Conservation (phyloP, 2,797 vertebrate genomes). For the Oreochromis grahami region DNA sequence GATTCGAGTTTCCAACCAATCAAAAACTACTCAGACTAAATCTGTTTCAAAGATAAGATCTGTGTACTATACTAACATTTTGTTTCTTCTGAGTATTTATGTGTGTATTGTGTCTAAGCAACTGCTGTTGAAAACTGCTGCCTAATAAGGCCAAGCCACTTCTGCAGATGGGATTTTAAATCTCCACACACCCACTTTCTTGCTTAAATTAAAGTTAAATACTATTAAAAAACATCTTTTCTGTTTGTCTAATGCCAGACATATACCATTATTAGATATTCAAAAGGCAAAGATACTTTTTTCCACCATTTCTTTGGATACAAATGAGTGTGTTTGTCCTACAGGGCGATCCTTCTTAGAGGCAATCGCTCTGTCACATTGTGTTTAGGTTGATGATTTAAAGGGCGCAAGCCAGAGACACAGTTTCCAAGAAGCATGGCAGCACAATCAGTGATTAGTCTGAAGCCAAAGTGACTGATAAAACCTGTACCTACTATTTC, state of each 20-base stretch:
- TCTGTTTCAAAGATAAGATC: background rate
- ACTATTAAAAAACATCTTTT: background rate
- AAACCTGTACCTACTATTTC: background rate
- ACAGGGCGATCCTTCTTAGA: background rate
- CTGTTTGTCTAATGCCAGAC: background rate
- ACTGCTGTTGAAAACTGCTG: background rate
- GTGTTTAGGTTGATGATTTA: background rate
- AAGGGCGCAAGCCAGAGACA: background rate
- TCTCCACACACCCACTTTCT: background rate
- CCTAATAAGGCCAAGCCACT: background rate
- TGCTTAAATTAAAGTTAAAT: background rate
- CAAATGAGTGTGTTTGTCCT: background rate
- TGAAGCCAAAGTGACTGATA: background rate
- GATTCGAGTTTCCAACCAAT: background rate
- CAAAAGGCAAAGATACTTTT: background rate
- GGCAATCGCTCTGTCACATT: constrained; percentile 11
- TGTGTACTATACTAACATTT: background rate
- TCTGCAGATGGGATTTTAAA: background rate
- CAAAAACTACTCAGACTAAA: background rate
- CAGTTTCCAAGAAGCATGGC: background rate
- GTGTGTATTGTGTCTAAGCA: background rate
- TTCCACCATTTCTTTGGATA: background rate
- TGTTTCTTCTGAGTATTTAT: background rate
- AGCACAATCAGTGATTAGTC: background rate
- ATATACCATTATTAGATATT: background rate